A percentile compares a stretch with the other conserved stretches of the same genome.
Evolutionary conservation across 2,888 invertebrate genomes (phyloP).

Genomic region (Stenchaetothrips biformis): DNA sequence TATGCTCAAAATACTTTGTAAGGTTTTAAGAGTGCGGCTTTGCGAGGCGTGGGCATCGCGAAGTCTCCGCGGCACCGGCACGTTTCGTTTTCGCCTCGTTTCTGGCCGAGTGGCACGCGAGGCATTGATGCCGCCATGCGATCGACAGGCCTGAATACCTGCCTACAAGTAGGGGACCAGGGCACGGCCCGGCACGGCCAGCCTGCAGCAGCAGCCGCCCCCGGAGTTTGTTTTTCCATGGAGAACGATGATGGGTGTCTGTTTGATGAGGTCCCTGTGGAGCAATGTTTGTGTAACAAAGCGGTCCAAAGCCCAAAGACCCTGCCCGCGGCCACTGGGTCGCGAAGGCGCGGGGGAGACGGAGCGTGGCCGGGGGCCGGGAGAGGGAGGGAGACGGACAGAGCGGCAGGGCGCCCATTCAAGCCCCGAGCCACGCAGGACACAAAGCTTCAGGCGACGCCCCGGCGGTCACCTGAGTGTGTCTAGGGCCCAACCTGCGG

Average conservation of each 20-base stretch:
- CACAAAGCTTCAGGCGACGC: constrained; percentile 24
- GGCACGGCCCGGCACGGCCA: no score
- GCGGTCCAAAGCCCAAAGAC: not conserved
- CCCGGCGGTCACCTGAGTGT: constrained; percentile 6
- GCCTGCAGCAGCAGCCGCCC: no score
- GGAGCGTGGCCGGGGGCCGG: not conserved
- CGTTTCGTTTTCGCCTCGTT: no score
- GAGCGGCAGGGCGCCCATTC: not conserved
- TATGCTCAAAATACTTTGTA: no score
- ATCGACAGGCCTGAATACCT: no score
- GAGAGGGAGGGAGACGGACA: not conserved
- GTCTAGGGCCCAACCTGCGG: not conserved
- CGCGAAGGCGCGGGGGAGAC: not conserved
- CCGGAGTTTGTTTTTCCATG: no score
- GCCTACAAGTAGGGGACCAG: no score
- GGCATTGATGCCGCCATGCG: no score
- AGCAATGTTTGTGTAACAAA: constrained; percentile 25
- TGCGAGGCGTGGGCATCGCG: no score
- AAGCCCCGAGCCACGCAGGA: not conserved
- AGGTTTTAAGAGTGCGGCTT: no score
- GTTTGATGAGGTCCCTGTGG: constrained; percentile 24
- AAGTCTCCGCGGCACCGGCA: no score
- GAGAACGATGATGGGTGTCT: constrained; percentile 20
- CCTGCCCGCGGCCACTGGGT: not conserved
- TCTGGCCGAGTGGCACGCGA: no score